Base-by-base conservation (phyloP, 2,888 invertebrate genomes). In the Phragmatobia fuliginosa region DNA sequence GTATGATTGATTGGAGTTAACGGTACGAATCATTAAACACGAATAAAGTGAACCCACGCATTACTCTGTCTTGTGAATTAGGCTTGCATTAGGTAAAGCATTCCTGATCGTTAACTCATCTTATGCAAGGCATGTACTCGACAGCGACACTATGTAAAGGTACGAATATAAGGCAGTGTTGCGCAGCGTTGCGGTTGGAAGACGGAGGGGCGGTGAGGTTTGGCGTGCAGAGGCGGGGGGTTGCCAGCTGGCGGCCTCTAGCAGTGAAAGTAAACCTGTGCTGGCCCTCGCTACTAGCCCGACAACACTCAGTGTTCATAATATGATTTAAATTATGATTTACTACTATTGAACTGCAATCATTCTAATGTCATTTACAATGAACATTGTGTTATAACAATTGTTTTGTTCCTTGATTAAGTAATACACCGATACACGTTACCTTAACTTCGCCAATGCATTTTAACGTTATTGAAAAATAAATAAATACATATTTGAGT, bases 221-320 rank as follows among this genome's bases (percentile, higher is more conserved):
- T 71, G 77, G 65, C 71, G 81, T 65, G 73, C 70, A 73, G 76
- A 68, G 67, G 84, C 79, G 86, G 81, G 80, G 83, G 82, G 82
- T 70, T 74, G 83, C 85, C 92, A 93, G 94, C 94, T 93, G 94
- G 84, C 90, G 94, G 93, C 94, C 95, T 91, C 88, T 91, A 94
- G 86, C 83, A 95, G 95, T 94, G 95, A 95, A 95, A 95, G 95
- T 95, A 89, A 90, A 85, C 87, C 87, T 87, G 87, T 85, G 85
- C 83, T 82, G 86, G 87, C 88, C 88, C 89, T 88, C 88, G 80
- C 81, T 75, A 77, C 78, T 70, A 82, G 80, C 79, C 77, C 82
- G 75, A 80, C 81, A 79, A 79, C 79, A 81, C 81, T 82, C 76
- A 76, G 72, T 75, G 75, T 78, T 79, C 78, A 72, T 83, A 79